These are phyloP conservation scores for Vulpes lagopus DNA, from an alignment of 2,113 vertebrate genomes.

Conservation along the genomic window DNA sequence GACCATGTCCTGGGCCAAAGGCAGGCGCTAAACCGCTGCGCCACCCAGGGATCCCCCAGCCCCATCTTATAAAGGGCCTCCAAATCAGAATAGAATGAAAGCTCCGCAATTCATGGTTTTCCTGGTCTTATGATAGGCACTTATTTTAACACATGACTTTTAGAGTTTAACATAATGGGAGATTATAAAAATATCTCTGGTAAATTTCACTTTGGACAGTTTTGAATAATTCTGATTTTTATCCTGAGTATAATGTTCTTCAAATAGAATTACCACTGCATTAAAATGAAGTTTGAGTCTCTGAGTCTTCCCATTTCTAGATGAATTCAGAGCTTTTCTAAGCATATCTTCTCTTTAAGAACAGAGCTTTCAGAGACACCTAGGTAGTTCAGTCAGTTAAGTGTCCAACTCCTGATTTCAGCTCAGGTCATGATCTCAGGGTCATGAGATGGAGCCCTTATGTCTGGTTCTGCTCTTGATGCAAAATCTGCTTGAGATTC, in stretches of 20 bases:
- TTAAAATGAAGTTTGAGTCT: not conserved
- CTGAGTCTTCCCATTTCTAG: not conserved
- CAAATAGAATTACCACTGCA: not conserved
- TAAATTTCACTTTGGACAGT: not conserved
- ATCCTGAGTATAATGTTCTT: not conserved
- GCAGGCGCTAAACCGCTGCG: too few species aligned
- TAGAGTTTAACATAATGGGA: not conserved
- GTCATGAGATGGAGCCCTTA: not conserved
- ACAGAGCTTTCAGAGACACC: not conserved
- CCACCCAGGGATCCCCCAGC: not conserved
- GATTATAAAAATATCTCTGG: constrained; percentile 1
- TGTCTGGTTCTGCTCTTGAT: not conserved
- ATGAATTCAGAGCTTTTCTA: not conserved
- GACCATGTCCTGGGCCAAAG: too few species aligned
- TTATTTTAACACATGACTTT: constrained; percentile 15
- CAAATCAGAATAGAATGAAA: not conserved
- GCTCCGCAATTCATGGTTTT: not conserved
- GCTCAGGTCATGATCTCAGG: not conserved
- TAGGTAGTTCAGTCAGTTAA: not conserved
- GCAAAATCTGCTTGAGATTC: too few species aligned
- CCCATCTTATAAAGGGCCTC: not conserved
- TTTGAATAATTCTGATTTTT: constrained; percentile 40
- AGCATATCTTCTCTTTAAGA: not conserved
- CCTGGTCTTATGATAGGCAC: not conserved
- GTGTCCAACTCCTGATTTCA: too few species aligned